Conservation (phyloP, 2,113 vertebrate species). For the Antechinus flavipes region DNA sequence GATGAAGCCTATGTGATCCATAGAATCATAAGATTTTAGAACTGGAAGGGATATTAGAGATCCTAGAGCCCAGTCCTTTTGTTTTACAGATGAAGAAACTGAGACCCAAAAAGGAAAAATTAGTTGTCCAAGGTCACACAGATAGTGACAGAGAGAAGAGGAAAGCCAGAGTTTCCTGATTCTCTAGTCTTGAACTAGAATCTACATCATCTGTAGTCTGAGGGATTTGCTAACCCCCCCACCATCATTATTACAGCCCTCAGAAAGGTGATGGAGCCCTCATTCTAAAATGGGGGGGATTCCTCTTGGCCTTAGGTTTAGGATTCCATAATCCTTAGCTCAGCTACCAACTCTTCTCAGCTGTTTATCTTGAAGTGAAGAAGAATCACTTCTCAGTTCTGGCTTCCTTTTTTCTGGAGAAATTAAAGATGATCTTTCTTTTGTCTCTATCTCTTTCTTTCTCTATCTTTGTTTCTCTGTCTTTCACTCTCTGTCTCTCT, state of each 20-base stretch:
- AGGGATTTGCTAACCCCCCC: background rate
- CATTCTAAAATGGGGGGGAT: background rate
- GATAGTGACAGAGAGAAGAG: background rate
- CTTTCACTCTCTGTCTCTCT: no score
- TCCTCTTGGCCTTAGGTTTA: background rate
- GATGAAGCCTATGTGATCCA: background rate
- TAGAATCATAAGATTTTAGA: background rate
- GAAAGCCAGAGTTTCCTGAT: background rate
- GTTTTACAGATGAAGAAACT: background rate
- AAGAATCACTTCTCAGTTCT: conserved; percentile 25
- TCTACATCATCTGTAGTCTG: background rate
- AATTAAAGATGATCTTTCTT: conserved; percentile 32
- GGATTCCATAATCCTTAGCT: background rate
- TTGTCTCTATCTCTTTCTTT: background rate
- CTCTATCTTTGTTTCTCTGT: no score
- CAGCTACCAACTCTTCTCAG: background rate
- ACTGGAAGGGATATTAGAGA: background rate
- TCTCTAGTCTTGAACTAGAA: background rate
- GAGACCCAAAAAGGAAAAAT: background rate
- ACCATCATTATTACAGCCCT: background rate
- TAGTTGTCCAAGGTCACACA: background rate
- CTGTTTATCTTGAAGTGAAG: conserved; percentile 10
- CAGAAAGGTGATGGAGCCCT: background rate
- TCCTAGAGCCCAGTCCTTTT: background rate
- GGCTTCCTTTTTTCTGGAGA: conserved; percentile 48